A percentile compares a stretch with the other conserved stretches of the same genome.
phyloP scores from a whole-genome alignment of 2,888 invertebrate genomes.

The Monoplex corrugatus region DNA sequence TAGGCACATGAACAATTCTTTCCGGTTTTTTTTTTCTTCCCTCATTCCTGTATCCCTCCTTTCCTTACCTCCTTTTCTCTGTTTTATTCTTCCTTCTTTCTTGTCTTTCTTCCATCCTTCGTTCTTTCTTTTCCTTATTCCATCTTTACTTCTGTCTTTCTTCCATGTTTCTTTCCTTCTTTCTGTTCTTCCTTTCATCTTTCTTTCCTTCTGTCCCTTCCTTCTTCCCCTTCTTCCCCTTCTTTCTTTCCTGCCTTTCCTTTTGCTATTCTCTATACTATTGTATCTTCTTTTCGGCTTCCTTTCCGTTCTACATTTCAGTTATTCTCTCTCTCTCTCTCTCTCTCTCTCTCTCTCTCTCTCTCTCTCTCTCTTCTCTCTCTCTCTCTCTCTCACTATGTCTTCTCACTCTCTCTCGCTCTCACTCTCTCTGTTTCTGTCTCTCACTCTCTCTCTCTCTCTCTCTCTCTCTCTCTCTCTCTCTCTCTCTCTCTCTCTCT shows the following conservation, averaged over 20 bases:
- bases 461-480: not conserved
- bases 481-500: not conserved
- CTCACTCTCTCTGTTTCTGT: not conserved
- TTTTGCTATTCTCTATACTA: not conserved
- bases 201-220: not conserved
- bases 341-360: constrained; percentile 13
- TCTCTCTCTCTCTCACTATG: not conserved
- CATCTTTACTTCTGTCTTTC: not conserved
- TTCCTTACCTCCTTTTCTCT: not conserved
- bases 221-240: not conserved
- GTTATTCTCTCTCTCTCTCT: constrained; percentile 12
- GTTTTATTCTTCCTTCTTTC: not conserved
- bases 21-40: not conserved
- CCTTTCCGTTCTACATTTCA: not conserved
- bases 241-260: not conserved
- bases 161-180: not conserved
- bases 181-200: not conserved
- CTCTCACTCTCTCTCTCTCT: not conserved
- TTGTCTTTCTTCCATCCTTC: not conserved
- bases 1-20: not conserved
- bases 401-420: not conserved
- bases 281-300: not conserved
- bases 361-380: not conserved
- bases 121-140: too few species aligned
- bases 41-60: not conserved